Base-by-base conservation (phyloP, 2,888 invertebrate genomes). In the Rhingia rostrata region DNA sequence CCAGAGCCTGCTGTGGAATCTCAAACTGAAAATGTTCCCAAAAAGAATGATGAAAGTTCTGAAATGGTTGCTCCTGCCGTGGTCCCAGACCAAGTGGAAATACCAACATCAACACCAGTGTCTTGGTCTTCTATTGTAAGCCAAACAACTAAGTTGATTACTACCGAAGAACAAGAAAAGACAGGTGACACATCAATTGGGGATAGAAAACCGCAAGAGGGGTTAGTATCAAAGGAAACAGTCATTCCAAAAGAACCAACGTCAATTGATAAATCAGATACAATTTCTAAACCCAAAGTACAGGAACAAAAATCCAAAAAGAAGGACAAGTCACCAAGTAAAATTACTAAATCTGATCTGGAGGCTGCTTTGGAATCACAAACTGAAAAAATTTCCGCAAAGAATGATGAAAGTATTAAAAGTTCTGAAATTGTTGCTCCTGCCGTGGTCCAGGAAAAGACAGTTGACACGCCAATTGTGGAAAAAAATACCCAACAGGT, bases 91-190 rank as follows among this genome's bases (percentile, higher is more conserved):
- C 6, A 4, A 30, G 3, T 22, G 30, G 51, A 39, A 9, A n/a
- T n/a, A 1, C 6, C 9, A n/a, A 5, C 22, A 7, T 12, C 30
- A 9, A 14, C 30, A 39, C 6, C 41, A 41, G 41, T 58, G 45
- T 61, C 61, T 32, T 47, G 45, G 61, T 61, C 47, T n/a, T 47
- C 47, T 12, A 47, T 47, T 14, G 47, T 47, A 0, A 12, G 14
- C 4, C 47, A 47, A 12, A 47, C 58, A 9, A 58, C 37, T 2
- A 39, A 58, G 6, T 58, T 58, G 1, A 7, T 35, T 22, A 30
- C 22, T 4, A n/a, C 41, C 3, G 39, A 58, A 22, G 10, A 41
- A 41, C n/a, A 33, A 33, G 6, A 12, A 33, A 41, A 41, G 4
- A 10, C 9, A 41, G 41, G 7, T 9, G 41, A 41, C 9, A 41